These are phyloP conservation scores for Ceyx melanurus DNA, from an alignment of 2,113 vertebrate species.

Conservation along the genomic window DNA sequence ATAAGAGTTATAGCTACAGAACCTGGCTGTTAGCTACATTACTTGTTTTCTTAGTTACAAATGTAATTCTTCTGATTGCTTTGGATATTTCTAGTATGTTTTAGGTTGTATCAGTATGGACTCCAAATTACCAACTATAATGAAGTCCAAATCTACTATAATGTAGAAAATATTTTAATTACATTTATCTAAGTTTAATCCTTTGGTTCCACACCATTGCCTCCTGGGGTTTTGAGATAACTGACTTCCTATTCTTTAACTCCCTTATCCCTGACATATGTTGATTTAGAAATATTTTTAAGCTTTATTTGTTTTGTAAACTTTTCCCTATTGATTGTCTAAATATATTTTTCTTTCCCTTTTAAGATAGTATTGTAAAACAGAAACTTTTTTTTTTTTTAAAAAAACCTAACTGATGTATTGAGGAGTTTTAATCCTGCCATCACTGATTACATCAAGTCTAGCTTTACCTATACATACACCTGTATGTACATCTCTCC, in stretches of 20 bases:
- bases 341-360: not conserved
- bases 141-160: not conserved
- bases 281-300: not conserved
- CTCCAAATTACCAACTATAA: not conserved
- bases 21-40: not conserved
- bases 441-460: not conserved
- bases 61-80: not conserved
- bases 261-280: not conserved
- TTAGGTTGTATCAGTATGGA: not conserved
- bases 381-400: not conserved
- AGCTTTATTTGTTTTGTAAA: not conserved
- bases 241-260: not conserved
- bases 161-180: not conserved
- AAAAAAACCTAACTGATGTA: not conserved
- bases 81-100: not conserved
- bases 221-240: not conserved
- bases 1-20: not conserved
- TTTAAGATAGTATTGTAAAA: not conserved
- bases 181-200: not conserved
- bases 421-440: not conserved
- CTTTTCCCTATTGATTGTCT: not conserved
- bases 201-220: not conserved
- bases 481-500: not conserved
- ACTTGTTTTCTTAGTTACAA: not conserved
- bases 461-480: not conserved